phyloP scores from a whole-genome alignment of 2,888 invertebrate species.

The Lasiommata megera region DNA sequence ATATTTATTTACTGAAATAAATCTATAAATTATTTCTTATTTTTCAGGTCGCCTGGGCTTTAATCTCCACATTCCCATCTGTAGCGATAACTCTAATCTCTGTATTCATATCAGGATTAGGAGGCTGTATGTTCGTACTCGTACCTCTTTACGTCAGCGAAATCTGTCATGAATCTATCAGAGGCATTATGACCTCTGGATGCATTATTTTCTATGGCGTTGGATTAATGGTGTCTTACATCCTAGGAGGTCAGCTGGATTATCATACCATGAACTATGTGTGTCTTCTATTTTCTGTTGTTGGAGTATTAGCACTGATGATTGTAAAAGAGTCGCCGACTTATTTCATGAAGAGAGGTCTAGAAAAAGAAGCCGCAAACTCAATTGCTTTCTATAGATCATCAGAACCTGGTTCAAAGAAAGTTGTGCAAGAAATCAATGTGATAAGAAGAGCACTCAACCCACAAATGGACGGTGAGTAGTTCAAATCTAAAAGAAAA shows the following conservation, averaged over 20 bases:
- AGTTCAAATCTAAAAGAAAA: background rate
- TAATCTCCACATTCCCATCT: conserved; percentile 43
- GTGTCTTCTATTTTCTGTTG: conserved; percentile 42
- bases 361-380: conserved; percentile 50
- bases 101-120: conserved; percentile 53
- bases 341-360: conserved; percentile 40
- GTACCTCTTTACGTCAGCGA: conserved; percentile 46
- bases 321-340: conserved; percentile 51
- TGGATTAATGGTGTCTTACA: conserved; percentile 42
- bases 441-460: conserved; percentile 35
- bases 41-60: conserved; percentile 54
- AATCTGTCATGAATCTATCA: conserved; percentile 42
- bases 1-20: too few relatives aligned
- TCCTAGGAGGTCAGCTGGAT: conserved; percentile 51
- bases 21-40: too few relatives aligned
- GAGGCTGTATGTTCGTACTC: conserved; percentile 47
- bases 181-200: conserved; percentile 42
- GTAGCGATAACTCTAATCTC: conserved; percentile 53
- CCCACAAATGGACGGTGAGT: conserved; percentile 34
- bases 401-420: conserved; percentile 32
- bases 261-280: conserved; percentile 53
- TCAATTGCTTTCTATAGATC: conserved; percentile 56
- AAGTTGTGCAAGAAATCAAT: conserved; percentile 36
- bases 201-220: conserved; percentile 40
- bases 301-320: conserved; percentile 40